phyloP scores from a whole-genome alignment of 1,140 invertebrate species.

The Formica exsecta region DNA sequence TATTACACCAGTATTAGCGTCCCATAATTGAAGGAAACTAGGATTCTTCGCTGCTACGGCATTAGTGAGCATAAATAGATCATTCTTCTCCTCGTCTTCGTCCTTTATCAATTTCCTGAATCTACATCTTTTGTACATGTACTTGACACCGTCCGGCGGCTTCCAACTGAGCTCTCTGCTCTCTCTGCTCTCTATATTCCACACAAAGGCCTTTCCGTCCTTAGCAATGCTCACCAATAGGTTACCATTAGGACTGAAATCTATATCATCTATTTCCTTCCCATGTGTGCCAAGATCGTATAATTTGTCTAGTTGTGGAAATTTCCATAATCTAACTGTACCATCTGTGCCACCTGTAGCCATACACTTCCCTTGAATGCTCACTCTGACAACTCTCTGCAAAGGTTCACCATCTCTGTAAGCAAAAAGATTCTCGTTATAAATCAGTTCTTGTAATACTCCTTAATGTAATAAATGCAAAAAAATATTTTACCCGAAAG shows the following conservation, averaged over 20 bases:
- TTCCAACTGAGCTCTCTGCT: slow-evolving; percentile 91
- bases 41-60: slow-evolving; percentile 90
- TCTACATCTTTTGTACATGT: slow-evolving; percentile 94
- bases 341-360: slow-evolving; percentile 97
- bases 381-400: slow-evolving; percentile 95
- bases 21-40: slow-evolving; percentile 92
- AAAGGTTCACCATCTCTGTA: slow-evolving; percentile 90
- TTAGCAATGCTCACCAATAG: slow-evolving; percentile 94
- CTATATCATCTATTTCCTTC: slow-evolving; percentile 96
- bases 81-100: slow-evolving; percentile 88
- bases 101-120: slow-evolving; percentile 84
- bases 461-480: background rate
- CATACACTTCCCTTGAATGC: slow-evolving; percentile 91
- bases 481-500: slow-evolving; percentile 88
- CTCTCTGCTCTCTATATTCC: slow-evolving; percentile 91
- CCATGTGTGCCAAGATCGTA: slow-evolving; percentile 90
- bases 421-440: slow-evolving; percentile 22
- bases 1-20: slow-evolving; percentile 87
- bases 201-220: slow-evolving; percentile 93
- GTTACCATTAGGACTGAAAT: slow-evolving; percentile 93
- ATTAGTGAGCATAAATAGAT: slow-evolving; percentile 94
- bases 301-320: slow-evolving; percentile 91
- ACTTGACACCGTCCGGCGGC: slow-evolving; percentile 91
- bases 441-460: background rate
- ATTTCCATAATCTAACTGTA: slow-evolving; percentile 94